phyloP scores from a whole-genome alignment of 2,888 invertebrate species.

The Pachliopta kotzebuea region DNA sequence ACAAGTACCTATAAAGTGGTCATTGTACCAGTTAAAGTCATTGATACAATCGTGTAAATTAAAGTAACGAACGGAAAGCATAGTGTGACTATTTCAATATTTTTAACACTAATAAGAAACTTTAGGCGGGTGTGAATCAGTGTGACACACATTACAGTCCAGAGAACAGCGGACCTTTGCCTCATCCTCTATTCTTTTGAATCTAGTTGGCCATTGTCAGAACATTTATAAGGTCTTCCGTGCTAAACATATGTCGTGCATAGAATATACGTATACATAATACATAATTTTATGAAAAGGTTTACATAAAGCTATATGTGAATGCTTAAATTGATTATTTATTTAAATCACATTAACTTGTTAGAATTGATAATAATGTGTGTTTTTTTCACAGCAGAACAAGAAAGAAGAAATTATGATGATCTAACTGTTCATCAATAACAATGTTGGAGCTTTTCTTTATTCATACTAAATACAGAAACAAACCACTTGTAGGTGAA shows the following conservation, averaged over 20 bases:
- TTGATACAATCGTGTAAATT: slow-evolving; percentile 14
- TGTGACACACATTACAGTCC: slow-evolving; percentile 36
- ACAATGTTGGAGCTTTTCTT: too few relatives aligned
- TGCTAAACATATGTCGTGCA: slow-evolving; percentile 19
- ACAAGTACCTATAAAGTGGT: not conserved
- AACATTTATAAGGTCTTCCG: not conserved
- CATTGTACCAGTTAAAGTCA: slow-evolving; percentile 3
- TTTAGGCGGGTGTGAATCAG: slow-evolving; percentile 40
- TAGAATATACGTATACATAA: slow-evolving; percentile 3
- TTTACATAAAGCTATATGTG: not conserved
- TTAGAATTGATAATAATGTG: too few relatives aligned
- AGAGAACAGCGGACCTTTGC: slow-evolving; percentile 14
- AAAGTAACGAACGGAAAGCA: slow-evolving; percentile 19
- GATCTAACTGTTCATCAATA: too few relatives aligned
- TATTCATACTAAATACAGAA: too few relatives aligned
- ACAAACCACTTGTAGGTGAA: too few relatives aligned
- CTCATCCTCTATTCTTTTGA: slow-evolving; percentile 22
- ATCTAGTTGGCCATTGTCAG: slow-evolving; percentile 20
- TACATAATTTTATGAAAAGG: not conserved
- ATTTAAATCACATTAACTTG: too few relatives aligned
- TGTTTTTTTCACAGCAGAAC: too few relatives aligned
- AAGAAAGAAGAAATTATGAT: too few relatives aligned
- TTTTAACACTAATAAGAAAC: slow-evolving; percentile 37
- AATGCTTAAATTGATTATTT: too few relatives aligned
- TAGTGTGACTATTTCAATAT: slow-evolving; percentile 21